A percentile compares a stretch with the other conserved stretches of the same genome.
These are phyloP conservation scores for Plemyria rubiginata DNA, from an alignment of 2,888 invertebrate genomes.

Conservation along the genomic window DNA sequence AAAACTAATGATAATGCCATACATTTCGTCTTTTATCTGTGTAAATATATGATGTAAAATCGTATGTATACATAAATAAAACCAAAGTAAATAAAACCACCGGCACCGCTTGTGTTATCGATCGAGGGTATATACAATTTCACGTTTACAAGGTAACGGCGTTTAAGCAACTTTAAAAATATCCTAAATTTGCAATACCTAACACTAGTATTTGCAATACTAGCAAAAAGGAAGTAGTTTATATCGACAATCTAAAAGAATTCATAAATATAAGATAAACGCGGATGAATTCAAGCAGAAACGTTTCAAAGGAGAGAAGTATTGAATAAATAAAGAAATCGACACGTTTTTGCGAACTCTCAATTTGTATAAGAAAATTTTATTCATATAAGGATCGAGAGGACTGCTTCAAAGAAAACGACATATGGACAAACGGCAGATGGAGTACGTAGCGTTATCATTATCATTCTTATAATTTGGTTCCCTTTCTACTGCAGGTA, in stretches of 20 bases:
- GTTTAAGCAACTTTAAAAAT: neutral
- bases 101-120: no score
- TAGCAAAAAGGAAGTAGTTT: slow-evolving; percentile 60
- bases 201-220: no score
- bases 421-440: slow-evolving; percentile 71
- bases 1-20: no score
- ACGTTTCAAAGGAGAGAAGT: slow-evolving; percentile 74
- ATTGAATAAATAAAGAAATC: slow-evolving; percentile 82
- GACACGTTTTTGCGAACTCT: slow-evolving; percentile 80
- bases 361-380: slow-evolving; percentile 80
- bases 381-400: slow-evolving; percentile 76
- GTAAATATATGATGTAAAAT: no score
- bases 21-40: no score
- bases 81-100: no score
- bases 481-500: neutral
- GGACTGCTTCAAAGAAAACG: slow-evolving; percentile 69
- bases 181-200: neutral
- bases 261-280: slow-evolving; percentile 76
- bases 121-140: no score
- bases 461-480: slow-evolving; percentile 44
- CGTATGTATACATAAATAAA: no score
- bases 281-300: slow-evolving; percentile 67
- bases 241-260: slow-evolving; percentile 63
- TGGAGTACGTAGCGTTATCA: slow-evolving; percentile 55
- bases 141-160: no score